phyloP scores from a whole-genome alignment of 2,888 invertebrate species.

The Marronus borbonicus region DNA sequence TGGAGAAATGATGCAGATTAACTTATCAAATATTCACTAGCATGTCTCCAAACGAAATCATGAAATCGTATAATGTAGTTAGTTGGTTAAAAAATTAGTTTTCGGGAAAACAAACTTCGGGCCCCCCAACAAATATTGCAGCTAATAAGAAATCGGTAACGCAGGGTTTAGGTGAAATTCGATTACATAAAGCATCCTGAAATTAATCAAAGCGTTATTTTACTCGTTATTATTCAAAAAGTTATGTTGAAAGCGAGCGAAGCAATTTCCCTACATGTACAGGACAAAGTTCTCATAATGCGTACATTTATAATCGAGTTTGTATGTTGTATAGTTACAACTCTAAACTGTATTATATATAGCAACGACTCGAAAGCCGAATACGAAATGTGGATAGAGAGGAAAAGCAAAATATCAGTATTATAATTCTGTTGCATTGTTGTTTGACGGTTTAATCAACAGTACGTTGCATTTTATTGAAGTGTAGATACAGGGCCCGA shows the following conservation, averaged over 20 bases:
- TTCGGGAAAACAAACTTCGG: background rate
- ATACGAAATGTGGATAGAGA: background rate
- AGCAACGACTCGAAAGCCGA: background rate
- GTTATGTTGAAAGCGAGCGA: slow-evolving; percentile 24
- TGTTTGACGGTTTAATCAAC: no score
- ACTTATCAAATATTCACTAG: no score
- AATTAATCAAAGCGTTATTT: slow-evolving; percentile 35
- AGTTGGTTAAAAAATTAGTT: slow-evolving; percentile 20
- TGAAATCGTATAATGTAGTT: background rate
- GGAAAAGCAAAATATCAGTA: background rate
- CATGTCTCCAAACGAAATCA: background rate
- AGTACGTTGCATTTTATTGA: no score
- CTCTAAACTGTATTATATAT: background rate
- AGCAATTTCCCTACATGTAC: slow-evolving; percentile 32
- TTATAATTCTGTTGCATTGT: no score
- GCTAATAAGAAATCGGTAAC: slow-evolving; percentile 12
- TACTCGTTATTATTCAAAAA: slow-evolving; percentile 39
- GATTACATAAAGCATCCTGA: slow-evolving; percentile 25
- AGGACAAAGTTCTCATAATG: background rate
- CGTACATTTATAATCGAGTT: slow-evolving; percentile 7
- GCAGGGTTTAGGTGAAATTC: slow-evolving; percentile 22
- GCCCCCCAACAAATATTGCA: background rate
- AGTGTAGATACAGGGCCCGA: no score
- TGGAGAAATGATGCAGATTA: no score
- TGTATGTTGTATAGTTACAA: slow-evolving; percentile 3